Evolutionary conservation across 2,888 invertebrate genomes (phyloP).

Genomic region (Tenthredo mesomela): DNA sequence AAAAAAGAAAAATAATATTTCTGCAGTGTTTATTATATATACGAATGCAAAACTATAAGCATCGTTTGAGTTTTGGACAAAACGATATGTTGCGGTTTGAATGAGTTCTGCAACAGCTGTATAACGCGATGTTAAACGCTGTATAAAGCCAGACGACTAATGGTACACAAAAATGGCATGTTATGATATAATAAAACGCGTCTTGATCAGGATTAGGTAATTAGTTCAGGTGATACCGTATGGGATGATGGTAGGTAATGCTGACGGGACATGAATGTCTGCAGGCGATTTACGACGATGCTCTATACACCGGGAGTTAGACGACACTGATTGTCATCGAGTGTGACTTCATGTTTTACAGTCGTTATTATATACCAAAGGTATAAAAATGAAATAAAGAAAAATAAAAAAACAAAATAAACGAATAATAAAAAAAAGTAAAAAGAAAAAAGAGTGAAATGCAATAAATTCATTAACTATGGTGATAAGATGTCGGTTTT

Average conservation of each 20-base stretch:
- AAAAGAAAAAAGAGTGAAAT: not conserved
- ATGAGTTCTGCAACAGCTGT: not conserved
- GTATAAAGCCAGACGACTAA: not conserved
- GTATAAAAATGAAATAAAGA: not conserved
- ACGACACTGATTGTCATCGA: slow-evolving; percentile 41
- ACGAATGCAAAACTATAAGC: not conserved
- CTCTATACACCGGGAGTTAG: not conserved
- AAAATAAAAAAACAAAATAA: not conserved
- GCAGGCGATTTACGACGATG: slow-evolving; percentile 42
- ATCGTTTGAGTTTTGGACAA: not conserved
- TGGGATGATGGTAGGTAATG: slow-evolving; percentile 11
- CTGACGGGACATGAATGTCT: slow-evolving; percentile 36
- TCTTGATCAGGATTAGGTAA: slow-evolving; percentile 47
- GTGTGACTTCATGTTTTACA: slow-evolving; percentile 31
- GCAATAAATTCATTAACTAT: slow-evolving; percentile 22
- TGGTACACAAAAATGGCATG: slow-evolving; percentile 44
- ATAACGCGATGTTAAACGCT: not conserved
- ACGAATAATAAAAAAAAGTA: not conserved
- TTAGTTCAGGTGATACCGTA: slow-evolving; percentile 38
- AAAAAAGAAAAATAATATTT: not conserved
- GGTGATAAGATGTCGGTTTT: not conserved
- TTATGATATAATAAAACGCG: slow-evolving; percentile 41
- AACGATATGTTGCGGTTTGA: not conserved
- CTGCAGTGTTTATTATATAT: not conserved
- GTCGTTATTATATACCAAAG: not conserved